Evolutionary conservation across 2,888 invertebrate species (phyloP).

Genomic region (Nycteola revayana): DNA sequence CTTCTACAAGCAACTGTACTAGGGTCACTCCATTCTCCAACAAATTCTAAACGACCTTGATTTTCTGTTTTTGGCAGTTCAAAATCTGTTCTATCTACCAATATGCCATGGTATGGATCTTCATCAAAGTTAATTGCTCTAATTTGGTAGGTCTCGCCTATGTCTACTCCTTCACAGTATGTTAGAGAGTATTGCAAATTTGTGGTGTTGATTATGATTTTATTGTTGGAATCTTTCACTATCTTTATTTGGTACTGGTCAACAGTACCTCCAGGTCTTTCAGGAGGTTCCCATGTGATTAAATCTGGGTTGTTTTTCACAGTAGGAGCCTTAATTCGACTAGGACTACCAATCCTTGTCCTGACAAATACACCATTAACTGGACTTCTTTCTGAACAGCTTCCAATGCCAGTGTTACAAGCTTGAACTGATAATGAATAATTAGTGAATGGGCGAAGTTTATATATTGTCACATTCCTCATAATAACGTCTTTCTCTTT

Average conservation of each 20-base stretch:
- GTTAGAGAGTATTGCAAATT: conserved; percentile 41
- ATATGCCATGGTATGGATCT: conserved; percentile 54
- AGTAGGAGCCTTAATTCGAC: conserved; percentile 54
- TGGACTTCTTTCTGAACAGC: conserved; percentile 80
- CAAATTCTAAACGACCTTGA: conserved; percentile 36
- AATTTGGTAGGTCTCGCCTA: conserved; percentile 61
- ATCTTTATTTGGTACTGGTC: conserved; percentile 81
- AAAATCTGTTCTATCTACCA: conserved; percentile 44
- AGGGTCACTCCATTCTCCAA: conserved; percentile 66
- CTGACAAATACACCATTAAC: conserved; percentile 75
- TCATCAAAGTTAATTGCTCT: conserved; percentile 68
- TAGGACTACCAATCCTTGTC: conserved; percentile 84
- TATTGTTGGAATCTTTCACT: conserved; percentile 50
- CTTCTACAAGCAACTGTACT: conserved; percentile 55
- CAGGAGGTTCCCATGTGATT: conserved; percentile 78
- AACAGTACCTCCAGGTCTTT: conserved; percentile 75
- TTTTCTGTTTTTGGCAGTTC: conserved; percentile 35
- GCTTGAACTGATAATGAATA: conserved; percentile 88
- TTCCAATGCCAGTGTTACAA: conserved; percentile 82
- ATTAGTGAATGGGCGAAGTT: conserved; percentile 82
- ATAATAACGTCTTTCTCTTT: conserved; percentile 43
- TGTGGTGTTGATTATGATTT: conserved; percentile 48
- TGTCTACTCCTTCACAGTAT: conserved; percentile 58
- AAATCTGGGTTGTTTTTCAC: conserved; percentile 48
- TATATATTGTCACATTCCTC: conserved; percentile 47